A percentile compares a stretch with the other conserved stretches of the same genome.
phyloP scores from a whole-genome alignment of 2,113 vertebrate genomes.

The Serilophus lunatus region DNA sequence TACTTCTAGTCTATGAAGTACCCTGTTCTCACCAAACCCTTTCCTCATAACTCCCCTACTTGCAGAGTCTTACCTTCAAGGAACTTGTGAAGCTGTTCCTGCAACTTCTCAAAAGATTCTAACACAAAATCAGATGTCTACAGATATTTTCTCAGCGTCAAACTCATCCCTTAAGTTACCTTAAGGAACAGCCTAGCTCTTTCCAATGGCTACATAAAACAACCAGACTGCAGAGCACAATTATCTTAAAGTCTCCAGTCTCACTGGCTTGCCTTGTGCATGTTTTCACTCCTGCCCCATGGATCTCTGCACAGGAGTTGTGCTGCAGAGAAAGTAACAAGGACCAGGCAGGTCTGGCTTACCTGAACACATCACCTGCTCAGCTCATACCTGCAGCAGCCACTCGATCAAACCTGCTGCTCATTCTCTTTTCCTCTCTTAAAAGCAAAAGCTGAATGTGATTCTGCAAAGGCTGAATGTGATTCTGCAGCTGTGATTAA shows the following conservation, averaged over 20 bases:
- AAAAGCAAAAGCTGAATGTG: neutral
- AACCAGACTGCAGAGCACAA: neutral
- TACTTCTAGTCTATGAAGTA: neutral
- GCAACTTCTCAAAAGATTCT: neutral
- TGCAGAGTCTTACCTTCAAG: neutral
- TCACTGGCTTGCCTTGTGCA: neutral
- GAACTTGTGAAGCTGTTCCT: neutral
- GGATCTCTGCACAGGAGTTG: neutral
- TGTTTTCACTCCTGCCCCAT: neutral
- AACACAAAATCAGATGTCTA: neutral
- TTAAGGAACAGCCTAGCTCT: neutral
- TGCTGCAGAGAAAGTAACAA: neutral
- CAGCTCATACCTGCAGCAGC: neutral
- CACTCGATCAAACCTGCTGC: neutral
- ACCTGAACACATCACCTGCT: rapidly evolving
- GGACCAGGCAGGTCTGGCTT: neutral
- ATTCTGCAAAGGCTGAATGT: neutral
- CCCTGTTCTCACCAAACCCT: rapidly evolving
- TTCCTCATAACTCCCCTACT: neutral
- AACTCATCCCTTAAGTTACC: neutral
- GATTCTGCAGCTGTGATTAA: neutral
- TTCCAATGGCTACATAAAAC: neutral
- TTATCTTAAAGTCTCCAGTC: neutral
- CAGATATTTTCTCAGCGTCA: neutral
- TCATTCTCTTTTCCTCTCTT: neutral